Evolutionary conservation across 2,113 vertebrate genomes (phyloP), one percentile per base, ranked within the genome.

Genomic region (Nestor notabilis): DNA sequence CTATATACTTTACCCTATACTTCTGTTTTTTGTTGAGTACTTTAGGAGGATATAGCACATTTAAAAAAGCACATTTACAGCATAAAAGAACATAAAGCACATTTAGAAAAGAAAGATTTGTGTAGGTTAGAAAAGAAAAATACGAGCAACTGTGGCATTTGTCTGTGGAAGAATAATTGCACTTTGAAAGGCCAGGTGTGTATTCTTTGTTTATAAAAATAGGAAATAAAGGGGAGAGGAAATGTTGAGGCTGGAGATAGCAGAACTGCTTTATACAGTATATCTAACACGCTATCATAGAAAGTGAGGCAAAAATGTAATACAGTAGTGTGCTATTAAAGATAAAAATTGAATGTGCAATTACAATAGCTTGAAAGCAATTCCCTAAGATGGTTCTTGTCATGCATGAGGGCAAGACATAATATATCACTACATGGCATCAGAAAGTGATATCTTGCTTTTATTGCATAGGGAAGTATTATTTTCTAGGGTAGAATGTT

Each of bases 341-440:
- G 52, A 78, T 87, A 92, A 96, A 82, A 92, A 72, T 79, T 28
- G 39, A 14, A 76, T 25, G 19, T 88, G 63, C 56, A 77, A 61
- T 89, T 93, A 75, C 60, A 91, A 49, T 69, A 72, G 56, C 49
- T 93, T 89, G 86, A 87, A 92, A 92, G 72, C 69, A 71, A 69
- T 91, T 91, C 18, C 31, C 11, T 41, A 52, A 75, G 60, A 68
- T 3, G 13, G 27, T 77, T 91, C 25, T 66, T 95, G 43, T 75
- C 56, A 35, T 61, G 47, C 9, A 24, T 43, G 25, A 58, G 46
- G 41, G 63, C 14, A 93, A 85, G 90, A 71, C 10, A 46, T 43
- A 71, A 58, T 87, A 7, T 71, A 46, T 81, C 33, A 53, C 43
- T 71, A 13, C n/a, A 14, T 77, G 66, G 53, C 50, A 89, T 87